Base-by-base conservation (phyloP, 2,888 invertebrate genomes). In the Caradrina kadenii region DNA sequence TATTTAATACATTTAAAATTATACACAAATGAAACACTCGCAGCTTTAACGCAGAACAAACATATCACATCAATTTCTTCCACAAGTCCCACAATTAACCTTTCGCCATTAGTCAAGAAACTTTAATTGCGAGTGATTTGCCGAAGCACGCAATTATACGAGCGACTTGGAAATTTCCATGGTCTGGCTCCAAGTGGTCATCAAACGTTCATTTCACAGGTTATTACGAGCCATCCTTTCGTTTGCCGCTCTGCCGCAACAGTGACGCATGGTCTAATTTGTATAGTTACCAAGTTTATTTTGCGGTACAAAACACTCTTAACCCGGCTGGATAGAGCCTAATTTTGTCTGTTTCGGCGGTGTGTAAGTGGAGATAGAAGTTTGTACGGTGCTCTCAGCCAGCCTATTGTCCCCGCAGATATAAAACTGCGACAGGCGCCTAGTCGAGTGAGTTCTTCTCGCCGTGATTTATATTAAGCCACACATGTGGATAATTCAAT, bases 231-330 rank as follows among this genome's bases (percentile, higher is more conserved):
- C 87, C 87, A 89, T 89, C 90, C 88, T 88, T 92, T 90, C 89
- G 86, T 87, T 88, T 88, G 83, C 78, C 85, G 84, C 89, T 82
- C 80, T 81, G 81, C 76, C 76, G 81, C 89, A 94, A 94, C 94
- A 94, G 90, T 93, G 94, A 95, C 91, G 89, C 90, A 94, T 93
- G 88, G 88, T 92, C 91, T 92, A 94, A 94, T 94, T 94, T 93
- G 91, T 90, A 88, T 82, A 89, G 86, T 82, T 76, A 83, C 91
- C 88, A 88, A 73, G 78, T 81, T 88, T 83, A 79, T 73, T 81
- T 59, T 84, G 76, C 86, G 50, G 53, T 53, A 45, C n/a, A 58
- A 78, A 81, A 78, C 84, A 81, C 70, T 82, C 76, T 82, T 90
- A 84, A 66, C 2, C 48, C 70, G n/a, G 62, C 6, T 56, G 17